Conservation (phyloP, 2,888 invertebrate genomes). For the Bombyx huttoni region DNA sequence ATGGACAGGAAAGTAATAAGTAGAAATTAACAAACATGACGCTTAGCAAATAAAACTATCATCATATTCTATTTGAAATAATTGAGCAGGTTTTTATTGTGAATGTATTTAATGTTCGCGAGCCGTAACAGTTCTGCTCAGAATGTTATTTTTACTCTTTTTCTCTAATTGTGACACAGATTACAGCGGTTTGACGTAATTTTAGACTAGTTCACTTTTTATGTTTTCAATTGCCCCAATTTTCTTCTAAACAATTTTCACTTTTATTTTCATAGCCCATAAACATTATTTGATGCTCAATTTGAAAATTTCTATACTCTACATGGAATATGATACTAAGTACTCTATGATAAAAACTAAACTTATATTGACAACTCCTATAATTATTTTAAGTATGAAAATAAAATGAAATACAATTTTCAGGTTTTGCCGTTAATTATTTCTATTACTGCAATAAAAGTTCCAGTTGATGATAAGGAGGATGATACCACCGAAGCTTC, state of each 20-base stretch:
- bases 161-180: constrained; percentile 45
- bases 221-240: neutral
- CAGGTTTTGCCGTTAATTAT: constrained; percentile 36
- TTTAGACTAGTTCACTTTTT: constrained; percentile 13
- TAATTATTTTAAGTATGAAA: too few relatives aligned
- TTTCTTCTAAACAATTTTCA: neutral
- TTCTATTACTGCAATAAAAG: constrained; percentile 36
- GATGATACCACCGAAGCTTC: constrained; percentile 18
- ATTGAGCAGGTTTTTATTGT: neutral
- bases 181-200: constrained; percentile 44
- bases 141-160: constrained; percentile 17
- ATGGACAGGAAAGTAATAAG: too few relatives aligned
- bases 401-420: constrained; percentile 13
- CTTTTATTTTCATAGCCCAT: too few relatives aligned
- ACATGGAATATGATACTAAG: too few relatives aligned
- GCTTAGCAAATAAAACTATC: too few relatives aligned
- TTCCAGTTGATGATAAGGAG: constrained; percentile 34
- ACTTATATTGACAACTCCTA: too few relatives aligned
- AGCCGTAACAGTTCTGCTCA: neutral
- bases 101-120: neutral
- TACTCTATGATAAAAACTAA: too few relatives aligned
- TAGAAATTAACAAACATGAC: too few relatives aligned
- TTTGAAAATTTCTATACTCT: too few relatives aligned
- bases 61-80: neutral
- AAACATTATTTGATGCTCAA: too few relatives aligned